Evolutionary conservation across 2,888 invertebrate species (phyloP).

Genomic region (Oxycera nigricornis): DNA sequence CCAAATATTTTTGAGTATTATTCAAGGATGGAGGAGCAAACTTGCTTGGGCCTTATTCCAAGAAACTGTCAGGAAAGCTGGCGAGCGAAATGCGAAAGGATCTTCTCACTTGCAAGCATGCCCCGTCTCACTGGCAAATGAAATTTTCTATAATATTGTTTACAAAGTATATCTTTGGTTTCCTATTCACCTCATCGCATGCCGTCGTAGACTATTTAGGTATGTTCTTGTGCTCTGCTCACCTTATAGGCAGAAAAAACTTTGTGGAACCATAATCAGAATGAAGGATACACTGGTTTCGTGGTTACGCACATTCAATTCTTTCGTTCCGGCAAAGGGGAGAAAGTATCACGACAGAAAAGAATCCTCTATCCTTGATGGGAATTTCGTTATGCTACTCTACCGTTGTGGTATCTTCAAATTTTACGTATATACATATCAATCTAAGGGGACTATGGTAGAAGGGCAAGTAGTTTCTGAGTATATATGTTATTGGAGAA

Average conservation of each 20-base stretch:
- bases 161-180: constrained; percentile 31
- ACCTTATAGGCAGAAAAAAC: background rate
- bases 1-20: constrained; percentile 36
- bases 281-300: constrained; percentile 20
- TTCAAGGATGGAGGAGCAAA: constrained; percentile 1
- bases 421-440: background rate
- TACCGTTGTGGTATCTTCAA: constrained; percentile 34
- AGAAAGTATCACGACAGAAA: background rate
- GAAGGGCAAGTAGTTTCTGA: background rate
- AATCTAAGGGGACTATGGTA: background rate
- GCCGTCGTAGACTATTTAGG: background rate
- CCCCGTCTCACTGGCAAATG: constrained; percentile 12
- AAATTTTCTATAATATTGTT: constrained; percentile 37
- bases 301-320: constrained; percentile 36
- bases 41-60: background rate
- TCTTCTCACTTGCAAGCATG: background rate
- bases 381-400: constrained; percentile 29
- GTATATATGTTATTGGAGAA: constrained; percentile 20
- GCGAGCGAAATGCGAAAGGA: background rate
- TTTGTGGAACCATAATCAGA: constrained; percentile 8
- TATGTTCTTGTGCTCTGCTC: background rate
- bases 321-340: background rate
- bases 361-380: constrained; percentile 27
- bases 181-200: constrained; percentile 14
- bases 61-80: background rate